A percentile compares a stretch with the other conserved stretches of the same genome.
Conservation (phyloP, 2,113 vertebrate species). For the Galemys pyrenaicus region DNA sequence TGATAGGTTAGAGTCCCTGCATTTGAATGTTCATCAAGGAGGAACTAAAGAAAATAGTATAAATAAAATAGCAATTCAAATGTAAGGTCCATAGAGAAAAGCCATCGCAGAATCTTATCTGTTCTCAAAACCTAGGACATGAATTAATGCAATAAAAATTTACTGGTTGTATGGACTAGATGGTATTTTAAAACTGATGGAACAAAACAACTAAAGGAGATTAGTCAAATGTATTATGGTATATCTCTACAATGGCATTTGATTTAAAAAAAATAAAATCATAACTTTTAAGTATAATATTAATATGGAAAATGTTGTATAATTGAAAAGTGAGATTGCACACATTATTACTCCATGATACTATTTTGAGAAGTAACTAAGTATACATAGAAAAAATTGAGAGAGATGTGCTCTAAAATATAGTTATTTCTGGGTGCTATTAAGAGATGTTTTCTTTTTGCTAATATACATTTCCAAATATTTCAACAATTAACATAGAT, state of each 20-base stretch:
- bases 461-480: not conserved
- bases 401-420: not conserved
- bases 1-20: not conserved
- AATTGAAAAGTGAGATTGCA: not conserved
- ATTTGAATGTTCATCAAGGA: fast-evolving
- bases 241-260: not conserved
- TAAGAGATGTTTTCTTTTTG: not conserved
- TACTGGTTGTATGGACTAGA: not conserved
- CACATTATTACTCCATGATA: not conserved
- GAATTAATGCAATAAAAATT: not conserved
- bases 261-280: slow-evolving; percentile 31
- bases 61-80: not conserved
- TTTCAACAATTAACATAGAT: not conserved
- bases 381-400: not conserved
- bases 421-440: not conserved
- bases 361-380: not conserved
- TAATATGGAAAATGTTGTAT: not conserved
- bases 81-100: not conserved
- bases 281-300: not conserved
- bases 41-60: not conserved
- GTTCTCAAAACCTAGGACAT: not conserved
- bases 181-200: not conserved
- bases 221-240: not conserved
- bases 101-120: not conserved
- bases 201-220: not conserved